Evolutionary conservation across 2,797 vertebrate genomes (phyloP), one percentile per base, ranked within the genome.

Genomic region (Sorex maritimensis): DNA sequence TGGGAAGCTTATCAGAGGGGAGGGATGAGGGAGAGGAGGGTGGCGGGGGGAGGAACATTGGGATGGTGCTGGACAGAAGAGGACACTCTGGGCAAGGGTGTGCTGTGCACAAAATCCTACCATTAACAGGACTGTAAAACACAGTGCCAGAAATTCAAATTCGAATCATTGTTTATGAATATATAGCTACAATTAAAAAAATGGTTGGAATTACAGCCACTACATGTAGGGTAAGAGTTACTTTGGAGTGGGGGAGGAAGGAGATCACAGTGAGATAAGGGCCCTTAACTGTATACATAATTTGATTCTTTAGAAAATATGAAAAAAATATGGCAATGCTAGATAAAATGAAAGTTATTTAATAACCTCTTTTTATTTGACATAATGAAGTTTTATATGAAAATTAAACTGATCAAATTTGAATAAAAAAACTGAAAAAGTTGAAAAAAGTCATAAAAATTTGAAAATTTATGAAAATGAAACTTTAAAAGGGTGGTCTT

Each of bases 281-380:
- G 2, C 8, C 19, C 93, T 65, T 17, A 13, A 55, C 3, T 19
- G 44, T 65, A 80, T 17, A 1, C 44, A 63, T 26, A 44, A 73
- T 85, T 77, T 85, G 46, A 77, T 72, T 78, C 52, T 68, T 86
- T 65, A 92, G 58, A 79, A 95, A 92, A 94, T 13, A n/a, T 6
- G 63, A 87, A 77, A 79, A 75, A 89, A 85, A 75, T 80, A 5
- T 55, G 69, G 79, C 14, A 28, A 71, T 52, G 19, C 44, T 68
- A 65, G 1, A 90, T 44, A 87, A 88, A 71, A 52, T 75, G 84
- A 72, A 61, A 61, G 13, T 2, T 80, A 67, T 46, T 34, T 65
- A 86, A 92, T 44, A 73, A 38, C 49, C 58, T 87, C 41, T 73
- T 88, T 86, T 67, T 69, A 24, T 69, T 71, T 86, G 67, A 95